Evolutionary conservation across 2,888 invertebrate genomes (phyloP), one percentile per base, ranked within the genome.

Genomic region (Scelioninae gen. 1): DNA sequence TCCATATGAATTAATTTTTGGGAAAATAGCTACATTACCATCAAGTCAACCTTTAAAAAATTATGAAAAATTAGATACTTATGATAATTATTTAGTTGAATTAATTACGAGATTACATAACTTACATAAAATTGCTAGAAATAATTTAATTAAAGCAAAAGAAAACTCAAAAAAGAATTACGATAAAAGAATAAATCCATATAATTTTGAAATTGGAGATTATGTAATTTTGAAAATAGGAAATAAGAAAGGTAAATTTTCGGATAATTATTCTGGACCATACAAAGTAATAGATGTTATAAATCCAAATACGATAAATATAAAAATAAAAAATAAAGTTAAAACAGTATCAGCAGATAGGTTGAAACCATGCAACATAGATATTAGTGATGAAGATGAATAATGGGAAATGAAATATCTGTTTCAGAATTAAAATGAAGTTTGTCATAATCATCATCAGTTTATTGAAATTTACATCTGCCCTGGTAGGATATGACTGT

Each of bases 261-360:
- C n/a, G 29, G 13, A 53, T 15, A 40, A 68, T 6, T 68, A 68
- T 49, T 55, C 68, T 1, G 66, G 74, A 7, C 87, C 55, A 11
- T 68, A 43, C 15, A 53, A 55, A 34, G n/a, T 55, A 1, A 9
- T 68, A 23, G 53, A 86, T 29, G 45, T 75, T n/a, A 75, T n/a
- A 23, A 53, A 23, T 65, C 34, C 16, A 7, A 65, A 65, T 10
- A 51, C 38, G 23, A 40, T 65, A n/a, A 51, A 32, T 16, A 53
- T 58, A 10, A 32, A 16, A 32, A 34, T 55, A 5, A 66, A 66
- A 55, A 43, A 55, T 15, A 66, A 55, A 43, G 5, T 31, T 1
- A 66, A 53, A 29, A 43, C 13, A 10, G 31, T 66, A 6, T 66
- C 66, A 5, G 55, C 66, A 15, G 65, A 65, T 51, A 13, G 65